Base-by-base conservation (phyloP, 2,113 vertebrate species). In the Notothenia coriiceps region DNA sequence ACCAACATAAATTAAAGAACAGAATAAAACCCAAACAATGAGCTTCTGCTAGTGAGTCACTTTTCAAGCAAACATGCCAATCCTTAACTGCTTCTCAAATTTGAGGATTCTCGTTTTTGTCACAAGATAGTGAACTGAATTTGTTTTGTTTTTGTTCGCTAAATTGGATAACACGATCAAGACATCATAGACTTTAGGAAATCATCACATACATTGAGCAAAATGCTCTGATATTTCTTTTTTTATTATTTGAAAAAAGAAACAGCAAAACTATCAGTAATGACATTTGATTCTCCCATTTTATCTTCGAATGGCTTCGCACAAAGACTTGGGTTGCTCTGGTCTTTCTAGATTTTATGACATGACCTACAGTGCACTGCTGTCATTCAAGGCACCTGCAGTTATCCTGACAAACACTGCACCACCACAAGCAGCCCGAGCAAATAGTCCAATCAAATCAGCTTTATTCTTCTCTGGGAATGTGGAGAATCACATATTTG, bases 391-490 rank as follows among this genome's bases (percentile, higher is more conserved):
- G 33, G 35, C 25, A 77, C 40, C 10, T 20, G 52, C 69, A 74
- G 43, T 44, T 51, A 60, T 59, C 59, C 43, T 63, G 44, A 10
- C 44, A 47, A 33, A 7, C 54, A 65, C 9, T 47, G 64, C 49
- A 64, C 33, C 50, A n/a, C 55, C 14, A 70, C 63, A 88, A 77
- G 79, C 85, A 80, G 49, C 54, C 47, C 6, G 29, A 12, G 65
- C 22, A 86, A 86, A 89, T 14, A 79, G 55, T 74, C 80, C 80
- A 71, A 71, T 75, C 74, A 60, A 78, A 71, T 57, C 65, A 15
- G 54, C 56, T 65, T 68, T 76, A 77, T 88, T 72, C 59, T 79
- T 74, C 80, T 86, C 77, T 76, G 70, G 76, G 79, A 72, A 85
- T 68, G 85, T 67, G 61, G 67, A 84, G 86, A 86, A 90, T 74